phyloP scores from a whole-genome alignment of 2,113 vertebrate genomes.

The Anas platyrhynchos region DNA sequence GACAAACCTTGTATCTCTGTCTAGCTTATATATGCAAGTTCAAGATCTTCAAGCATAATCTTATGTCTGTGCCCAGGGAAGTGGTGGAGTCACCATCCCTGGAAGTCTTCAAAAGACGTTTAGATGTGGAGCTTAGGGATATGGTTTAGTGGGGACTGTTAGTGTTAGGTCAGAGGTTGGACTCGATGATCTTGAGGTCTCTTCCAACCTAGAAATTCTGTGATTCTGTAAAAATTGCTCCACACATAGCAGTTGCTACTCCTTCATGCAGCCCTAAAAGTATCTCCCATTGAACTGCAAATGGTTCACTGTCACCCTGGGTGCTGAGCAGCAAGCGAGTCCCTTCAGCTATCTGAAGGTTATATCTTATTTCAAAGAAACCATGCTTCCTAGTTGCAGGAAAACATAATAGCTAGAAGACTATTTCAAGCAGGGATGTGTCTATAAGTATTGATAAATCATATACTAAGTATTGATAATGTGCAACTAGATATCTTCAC shows the following conservation, averaged over 20 bases:
- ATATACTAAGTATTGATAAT: neutral
- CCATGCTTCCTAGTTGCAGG: neutral
- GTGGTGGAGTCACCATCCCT: too few relatives aligned
- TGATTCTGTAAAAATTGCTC: neutral
- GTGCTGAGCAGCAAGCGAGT: neutral
- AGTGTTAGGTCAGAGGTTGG: too few relatives aligned
- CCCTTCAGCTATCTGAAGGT: neutral
- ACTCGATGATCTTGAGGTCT: too few relatives aligned
- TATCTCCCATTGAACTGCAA: neutral
- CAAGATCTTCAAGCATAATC: neutral
- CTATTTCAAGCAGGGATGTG: neutral
- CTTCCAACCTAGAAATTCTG: too few relatives aligned
- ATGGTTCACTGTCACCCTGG: neutral
- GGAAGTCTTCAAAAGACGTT: too few relatives aligned
- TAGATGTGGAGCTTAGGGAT: too few relatives aligned
- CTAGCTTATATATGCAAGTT: neutral
- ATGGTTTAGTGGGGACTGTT: too few relatives aligned
- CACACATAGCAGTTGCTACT: neutral
- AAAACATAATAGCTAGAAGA: neutral
- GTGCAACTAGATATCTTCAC: neutral
- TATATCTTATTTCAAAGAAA: neutral
- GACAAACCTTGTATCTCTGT: neutral
- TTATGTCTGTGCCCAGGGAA: neutral
- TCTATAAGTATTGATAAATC: neutral
- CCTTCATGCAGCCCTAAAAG: slow-evolving; percentile 7